These are phyloP conservation scores for Rugalucina vietnamica DNA, from an alignment of 2,888 invertebrate species.

Conservation along the genomic window DNA sequence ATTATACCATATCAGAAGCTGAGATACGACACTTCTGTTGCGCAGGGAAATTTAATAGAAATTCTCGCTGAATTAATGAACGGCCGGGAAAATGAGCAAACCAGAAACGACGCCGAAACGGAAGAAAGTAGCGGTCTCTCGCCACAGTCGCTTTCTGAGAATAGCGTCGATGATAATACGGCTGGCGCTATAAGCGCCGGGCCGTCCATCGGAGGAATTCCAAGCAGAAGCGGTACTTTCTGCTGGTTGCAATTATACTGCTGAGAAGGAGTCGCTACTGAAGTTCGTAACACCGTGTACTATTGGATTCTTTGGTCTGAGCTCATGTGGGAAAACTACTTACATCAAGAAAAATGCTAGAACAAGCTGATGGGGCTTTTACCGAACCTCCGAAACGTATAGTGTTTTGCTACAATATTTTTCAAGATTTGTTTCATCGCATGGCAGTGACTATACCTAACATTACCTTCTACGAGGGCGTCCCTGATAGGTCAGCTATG, in stretches of 20 bases:
- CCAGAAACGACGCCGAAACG: background rate
- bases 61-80: background rate
- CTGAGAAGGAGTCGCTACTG: constrained; percentile 8
- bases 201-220: background rate
- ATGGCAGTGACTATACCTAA: background rate
- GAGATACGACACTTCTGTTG: background rate
- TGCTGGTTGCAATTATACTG: background rate
- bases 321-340: background rate
- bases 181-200: background rate
- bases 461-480: background rate
- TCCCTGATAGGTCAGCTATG: background rate
- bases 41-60: background rate
- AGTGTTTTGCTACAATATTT: background rate
- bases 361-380: background rate
- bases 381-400: background rate
- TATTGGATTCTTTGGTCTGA: background rate
- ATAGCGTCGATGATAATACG: background rate
- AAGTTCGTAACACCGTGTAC: background rate
- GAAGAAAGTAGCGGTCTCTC: background rate
- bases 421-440: background rate
- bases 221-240: background rate
- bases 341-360: background rate
- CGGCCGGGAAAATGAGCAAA: background rate
- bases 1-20: background rate
- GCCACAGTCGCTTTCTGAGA: background rate